phyloP scores from a whole-genome alignment of 2,113 vertebrate species.

The Cinclus mexicanus region DNA sequence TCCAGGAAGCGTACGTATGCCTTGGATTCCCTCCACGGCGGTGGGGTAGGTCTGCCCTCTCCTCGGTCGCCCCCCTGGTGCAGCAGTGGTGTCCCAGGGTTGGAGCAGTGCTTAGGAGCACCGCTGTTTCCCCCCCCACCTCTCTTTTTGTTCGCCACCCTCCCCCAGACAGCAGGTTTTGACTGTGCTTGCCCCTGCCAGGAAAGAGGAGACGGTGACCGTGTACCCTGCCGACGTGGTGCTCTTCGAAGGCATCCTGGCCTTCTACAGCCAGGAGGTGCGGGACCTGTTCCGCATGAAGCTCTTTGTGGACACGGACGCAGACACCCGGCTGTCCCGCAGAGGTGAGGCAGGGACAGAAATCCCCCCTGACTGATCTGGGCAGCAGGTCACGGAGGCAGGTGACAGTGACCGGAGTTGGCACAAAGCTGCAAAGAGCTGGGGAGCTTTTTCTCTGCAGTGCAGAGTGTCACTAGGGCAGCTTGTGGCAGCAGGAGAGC shows the following conservation, averaged over 20 bases:
- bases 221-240: slow-evolving; percentile 96
- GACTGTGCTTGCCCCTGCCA: slow-evolving; percentile 50
- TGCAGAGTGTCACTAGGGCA: not conserved
- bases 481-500: not conserved
- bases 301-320: slow-evolving; percentile 95
- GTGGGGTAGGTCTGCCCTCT: slow-evolving; percentile 32
- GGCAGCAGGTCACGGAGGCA: not conserved
- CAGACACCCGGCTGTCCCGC: slow-evolving; percentile 93
- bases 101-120: not conserved
- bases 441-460: not conserved
- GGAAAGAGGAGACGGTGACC: slow-evolving; percentile 92
- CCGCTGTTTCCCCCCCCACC: not conserved
- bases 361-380: not conserved
- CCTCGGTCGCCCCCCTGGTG: not conserved
- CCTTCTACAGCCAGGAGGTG: slow-evolving; percentile 96
- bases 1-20: slow-evolving; percentile 3
- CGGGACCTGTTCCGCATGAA: slow-evolving; percentile 98
- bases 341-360: slow-evolving; percentile 80
- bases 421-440: not conserved
- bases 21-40: not conserved
- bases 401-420: not conserved
- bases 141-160: not conserved
- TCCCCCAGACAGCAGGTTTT: not conserved
- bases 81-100: slow-evolving; percentile 16
- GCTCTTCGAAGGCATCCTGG: slow-evolving; percentile 95